Evolutionary conservation across 1,140 invertebrate genomes (phyloP).

Genomic region (Callitettix versicolor): DNA sequence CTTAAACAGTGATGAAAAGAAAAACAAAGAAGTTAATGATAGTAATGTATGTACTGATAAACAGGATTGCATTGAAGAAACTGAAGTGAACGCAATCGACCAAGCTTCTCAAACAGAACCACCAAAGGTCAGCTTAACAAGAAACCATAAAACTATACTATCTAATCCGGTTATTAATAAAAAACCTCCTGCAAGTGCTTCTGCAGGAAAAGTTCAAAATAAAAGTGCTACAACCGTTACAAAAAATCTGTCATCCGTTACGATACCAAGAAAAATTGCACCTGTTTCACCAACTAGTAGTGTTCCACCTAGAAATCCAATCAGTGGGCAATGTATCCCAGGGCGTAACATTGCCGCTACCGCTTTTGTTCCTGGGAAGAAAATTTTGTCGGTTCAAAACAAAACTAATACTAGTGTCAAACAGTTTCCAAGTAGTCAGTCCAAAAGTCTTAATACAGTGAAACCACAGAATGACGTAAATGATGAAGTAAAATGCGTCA

Average conservation of each 20-base stretch:
- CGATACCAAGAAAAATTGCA: background rate
- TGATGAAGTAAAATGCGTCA: too few relatives aligned
- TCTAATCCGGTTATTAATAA: background rate
- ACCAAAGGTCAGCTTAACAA: background rate
- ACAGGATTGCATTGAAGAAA: too few relatives aligned
- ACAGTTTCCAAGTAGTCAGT: too few relatives aligned
- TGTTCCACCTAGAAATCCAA: background rate
- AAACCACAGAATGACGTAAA: too few relatives aligned
- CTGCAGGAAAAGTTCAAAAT: background rate
- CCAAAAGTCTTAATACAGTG: too few relatives aligned
- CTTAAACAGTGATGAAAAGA: background rate
- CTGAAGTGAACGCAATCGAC: background rate
- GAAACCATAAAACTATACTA: background rate
- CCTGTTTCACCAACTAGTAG: slow-evolving; percentile 6
- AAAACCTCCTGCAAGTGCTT: background rate
- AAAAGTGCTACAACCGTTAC: background rate
- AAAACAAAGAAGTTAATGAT: background rate
- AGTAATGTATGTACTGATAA: background rate
- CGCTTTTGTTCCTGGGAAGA: slow-evolving; percentile 16
- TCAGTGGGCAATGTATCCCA: background rate
- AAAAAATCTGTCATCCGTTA: background rate
- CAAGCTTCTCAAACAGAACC: slow-evolving; percentile 13
- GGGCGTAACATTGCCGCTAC: slow-evolving; percentile 20
- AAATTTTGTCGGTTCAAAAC: too few relatives aligned
- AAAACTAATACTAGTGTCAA: too few relatives aligned